phyloP scores from a whole-genome alignment of 2,113 vertebrate genomes.

The Corapipo altera region DNA sequence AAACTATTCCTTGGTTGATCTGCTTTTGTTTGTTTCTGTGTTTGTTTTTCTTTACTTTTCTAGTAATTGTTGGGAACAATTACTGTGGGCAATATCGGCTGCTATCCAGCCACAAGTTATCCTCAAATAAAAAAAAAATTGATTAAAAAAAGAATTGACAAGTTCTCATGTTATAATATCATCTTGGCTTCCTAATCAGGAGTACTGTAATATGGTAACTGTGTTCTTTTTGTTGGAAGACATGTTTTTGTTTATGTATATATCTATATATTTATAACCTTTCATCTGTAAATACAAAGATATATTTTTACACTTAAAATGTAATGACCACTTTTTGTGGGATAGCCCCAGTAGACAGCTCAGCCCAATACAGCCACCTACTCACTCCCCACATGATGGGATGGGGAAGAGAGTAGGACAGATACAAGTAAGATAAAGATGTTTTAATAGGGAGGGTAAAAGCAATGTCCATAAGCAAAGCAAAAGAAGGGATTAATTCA shows the following conservation, averaged over 20 bases:
- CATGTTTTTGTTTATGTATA: background rate
- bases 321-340: background rate
- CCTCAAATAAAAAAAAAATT: background rate
- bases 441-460: background rate
- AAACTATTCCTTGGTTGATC: background rate
- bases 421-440: background rate
- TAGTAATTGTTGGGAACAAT: background rate
- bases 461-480: accelerated
- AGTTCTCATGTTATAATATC: background rate
- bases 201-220: background rate
- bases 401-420: background rate
- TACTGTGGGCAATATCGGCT: background rate
- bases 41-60: background rate
- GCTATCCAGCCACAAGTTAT: background rate
- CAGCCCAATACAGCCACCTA: background rate
- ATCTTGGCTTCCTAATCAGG: background rate
- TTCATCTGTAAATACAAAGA: background rate
- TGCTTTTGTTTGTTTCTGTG: background rate
- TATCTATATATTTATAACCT: background rate
- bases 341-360: background rate
- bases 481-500: background rate
- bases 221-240: background rate
- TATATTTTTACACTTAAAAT: background rate
- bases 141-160: background rate
- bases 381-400: background rate